A percentile compares a stretch with the other conserved stretches of the same genome.
Evolutionary conservation across 2,888 invertebrate genomes (phyloP).

Genomic region (Gastrophysa polygoni): DNA sequence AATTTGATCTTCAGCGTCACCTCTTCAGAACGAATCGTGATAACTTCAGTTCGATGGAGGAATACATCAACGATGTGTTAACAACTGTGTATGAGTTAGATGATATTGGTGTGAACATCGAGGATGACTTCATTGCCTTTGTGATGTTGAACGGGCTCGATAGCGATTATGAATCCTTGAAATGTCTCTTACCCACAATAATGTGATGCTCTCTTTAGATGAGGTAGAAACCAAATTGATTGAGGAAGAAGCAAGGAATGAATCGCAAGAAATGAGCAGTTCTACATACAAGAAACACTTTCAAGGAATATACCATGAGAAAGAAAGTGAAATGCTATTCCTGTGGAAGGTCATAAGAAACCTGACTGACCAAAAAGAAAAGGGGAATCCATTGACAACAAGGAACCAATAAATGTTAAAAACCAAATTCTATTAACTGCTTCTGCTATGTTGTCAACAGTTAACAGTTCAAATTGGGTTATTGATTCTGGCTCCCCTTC

Average conservation of each 20-base stretch:
- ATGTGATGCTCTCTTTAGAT: neutral
- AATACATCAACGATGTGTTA: constrained; percentile 2
- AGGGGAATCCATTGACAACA: neutral
- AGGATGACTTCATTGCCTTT: neutral
- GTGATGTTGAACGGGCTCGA: constrained; percentile 9
- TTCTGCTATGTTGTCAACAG: neutral
- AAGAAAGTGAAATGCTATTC: neutral
- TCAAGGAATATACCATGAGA: neutral
- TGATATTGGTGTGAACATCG: constrained; percentile 6
- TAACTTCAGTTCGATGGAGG: constrained; percentile 4
- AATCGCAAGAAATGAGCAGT: neutral
- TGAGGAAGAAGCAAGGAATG: neutral
- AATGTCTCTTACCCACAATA: constrained; percentile 1
- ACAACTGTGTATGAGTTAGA: neutral
- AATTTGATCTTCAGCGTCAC: neutral
- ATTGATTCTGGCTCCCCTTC: neutral
- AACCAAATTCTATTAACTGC: neutral
- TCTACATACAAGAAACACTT: neutral
- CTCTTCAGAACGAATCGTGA: neutral
- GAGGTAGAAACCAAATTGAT: neutral
- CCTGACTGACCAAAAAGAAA: neutral
- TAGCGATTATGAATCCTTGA: constrained; percentile 11
- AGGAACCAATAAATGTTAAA: neutral
- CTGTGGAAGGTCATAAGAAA: neutral
- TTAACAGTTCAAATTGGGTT: neutral